phyloP scores from a whole-genome alignment of 2,888 invertebrate genomes.

The Saturnia japonica region DNA sequence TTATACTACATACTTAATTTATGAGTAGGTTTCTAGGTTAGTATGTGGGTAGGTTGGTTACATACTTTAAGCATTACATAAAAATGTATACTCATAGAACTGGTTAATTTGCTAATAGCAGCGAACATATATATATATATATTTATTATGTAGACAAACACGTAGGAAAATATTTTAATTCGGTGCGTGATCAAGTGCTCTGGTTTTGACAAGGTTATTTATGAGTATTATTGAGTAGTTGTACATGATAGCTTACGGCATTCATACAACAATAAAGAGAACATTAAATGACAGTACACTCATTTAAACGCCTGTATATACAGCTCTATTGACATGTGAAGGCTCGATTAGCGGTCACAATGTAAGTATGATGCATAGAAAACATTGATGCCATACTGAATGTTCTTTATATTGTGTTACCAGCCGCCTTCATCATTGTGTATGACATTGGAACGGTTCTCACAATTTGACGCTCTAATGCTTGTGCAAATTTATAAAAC shows the following conservation, averaged over 20 bases:
- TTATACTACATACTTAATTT: not conserved
- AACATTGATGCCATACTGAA: not conserved
- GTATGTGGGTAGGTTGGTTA: constrained; percentile 3
- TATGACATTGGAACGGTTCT: constrained; percentile 51
- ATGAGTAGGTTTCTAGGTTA: constrained; percentile 13
- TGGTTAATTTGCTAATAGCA: constrained; percentile 11
- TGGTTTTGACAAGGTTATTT: constrained; percentile 54
- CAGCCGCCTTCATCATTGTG: constrained; percentile 19
- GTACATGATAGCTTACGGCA: constrained; percentile 22
- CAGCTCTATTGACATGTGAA: not conserved
- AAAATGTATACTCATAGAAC: constrained; percentile 12
- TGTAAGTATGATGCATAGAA: not conserved
- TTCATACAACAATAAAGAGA: constrained; percentile 9
- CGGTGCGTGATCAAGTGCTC: constrained; percentile 49
- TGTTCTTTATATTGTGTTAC: constrained; percentile 5
- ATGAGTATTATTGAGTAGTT: constrained; percentile 41
- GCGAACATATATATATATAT: constrained; percentile 26
- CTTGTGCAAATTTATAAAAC: constrained; percentile 41
- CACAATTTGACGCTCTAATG: constrained; percentile 42
- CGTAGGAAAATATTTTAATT: constrained; percentile 30
- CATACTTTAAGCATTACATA: constrained; percentile 15
- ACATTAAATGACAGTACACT: constrained; percentile 1
- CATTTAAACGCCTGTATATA: not conserved
- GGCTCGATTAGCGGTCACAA: not conserved
- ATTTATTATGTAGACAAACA: constrained; percentile 29